Percentiles rank a stretch among this genome's conserved stretches.
Conservation (phyloP, 2,113 vertebrate genomes). For the Thermophis baileyi region DNA sequence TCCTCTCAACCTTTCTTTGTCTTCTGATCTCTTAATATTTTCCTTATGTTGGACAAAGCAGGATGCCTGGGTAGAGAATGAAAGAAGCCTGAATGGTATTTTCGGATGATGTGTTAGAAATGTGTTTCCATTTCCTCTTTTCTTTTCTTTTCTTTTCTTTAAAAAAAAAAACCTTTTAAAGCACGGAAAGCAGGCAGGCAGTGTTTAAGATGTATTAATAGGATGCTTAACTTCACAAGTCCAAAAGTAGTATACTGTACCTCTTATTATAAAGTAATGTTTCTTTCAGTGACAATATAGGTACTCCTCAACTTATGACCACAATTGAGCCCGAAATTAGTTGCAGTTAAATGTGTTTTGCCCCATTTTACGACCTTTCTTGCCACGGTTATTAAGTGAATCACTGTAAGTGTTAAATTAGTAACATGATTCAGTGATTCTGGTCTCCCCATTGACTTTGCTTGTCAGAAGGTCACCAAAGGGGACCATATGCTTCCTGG, state of each 20-base stretch:
- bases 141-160: not conserved
- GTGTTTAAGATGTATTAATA: conserved; percentile 26
- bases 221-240: conserved; percentile 13
- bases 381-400: too few relatives aligned
- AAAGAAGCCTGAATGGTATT: conserved; percentile 40
- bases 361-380: too few relatives aligned
- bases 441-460: too few relatives aligned
- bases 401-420: too few relatives aligned
- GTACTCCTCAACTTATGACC: too few relatives aligned
- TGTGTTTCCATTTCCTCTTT: conserved; percentile 49
- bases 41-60: conserved; percentile 44
- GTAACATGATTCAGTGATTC: too few relatives aligned
- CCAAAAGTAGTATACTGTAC: not conserved
- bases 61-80: conserved; percentile 32
- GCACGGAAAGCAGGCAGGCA: not conserved
- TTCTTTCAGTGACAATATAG: not conserved
- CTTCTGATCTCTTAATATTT: conserved; percentile 57
- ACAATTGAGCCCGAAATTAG: too few relatives aligned
- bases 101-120: conserved; percentile 39
- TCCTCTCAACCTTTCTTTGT: not conserved
- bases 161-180: conserved; percentile 1
- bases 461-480: too few relatives aligned
- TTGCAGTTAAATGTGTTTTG: too few relatives aligned
- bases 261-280: conserved; percentile 4
- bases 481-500: too few relatives aligned